A percentile compares a stretch with the other conserved stretches of the same genome.
These are phyloP conservation scores for Pseudocheirus occidentalis DNA, from an alignment of 2,797 vertebrate species.

Conservation along the genomic window DNA sequence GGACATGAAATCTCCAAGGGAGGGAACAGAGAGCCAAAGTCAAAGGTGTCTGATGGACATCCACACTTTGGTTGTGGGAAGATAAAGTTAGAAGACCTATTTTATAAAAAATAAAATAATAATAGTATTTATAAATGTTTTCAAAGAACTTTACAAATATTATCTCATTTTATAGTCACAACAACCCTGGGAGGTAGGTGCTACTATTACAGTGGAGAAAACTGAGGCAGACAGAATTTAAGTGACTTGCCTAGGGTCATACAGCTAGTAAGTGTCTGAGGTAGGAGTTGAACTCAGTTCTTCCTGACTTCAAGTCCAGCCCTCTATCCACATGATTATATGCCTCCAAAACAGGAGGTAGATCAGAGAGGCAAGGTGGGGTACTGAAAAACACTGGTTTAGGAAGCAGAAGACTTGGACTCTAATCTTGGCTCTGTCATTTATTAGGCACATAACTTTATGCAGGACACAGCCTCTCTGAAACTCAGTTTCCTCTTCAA, in stretches of 20 bases:
- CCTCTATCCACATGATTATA: too few relatives aligned
- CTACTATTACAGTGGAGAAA: too few relatives aligned
- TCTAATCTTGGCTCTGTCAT: neutral
- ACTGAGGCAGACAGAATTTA: too few relatives aligned
- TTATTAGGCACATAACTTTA: neutral
- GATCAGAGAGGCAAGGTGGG: neutral
- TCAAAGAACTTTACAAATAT: neutral
- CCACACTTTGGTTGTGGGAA: neutral
- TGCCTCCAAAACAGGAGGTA: neutral
- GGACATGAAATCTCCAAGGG: too few relatives aligned
- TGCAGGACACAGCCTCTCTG: neutral
- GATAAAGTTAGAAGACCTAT: neutral
- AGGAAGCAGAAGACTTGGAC: neutral
- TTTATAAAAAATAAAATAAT: neutral
- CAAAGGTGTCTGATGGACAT: neutral
- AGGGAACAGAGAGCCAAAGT: too few relatives aligned
- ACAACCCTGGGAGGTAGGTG: neutral
- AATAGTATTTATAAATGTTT: neutral
- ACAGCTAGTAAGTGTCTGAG: too few relatives aligned
- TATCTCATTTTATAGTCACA: neutral
- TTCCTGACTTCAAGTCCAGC: too few relatives aligned
- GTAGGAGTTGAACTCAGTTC: too few relatives aligned
- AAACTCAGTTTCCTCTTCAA: constrained; percentile 57
- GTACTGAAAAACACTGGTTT: neutral
- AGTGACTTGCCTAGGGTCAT: too few relatives aligned